Base-by-base conservation (phyloP, 1,140 invertebrate species). In the Conus ventricosus region DNA sequence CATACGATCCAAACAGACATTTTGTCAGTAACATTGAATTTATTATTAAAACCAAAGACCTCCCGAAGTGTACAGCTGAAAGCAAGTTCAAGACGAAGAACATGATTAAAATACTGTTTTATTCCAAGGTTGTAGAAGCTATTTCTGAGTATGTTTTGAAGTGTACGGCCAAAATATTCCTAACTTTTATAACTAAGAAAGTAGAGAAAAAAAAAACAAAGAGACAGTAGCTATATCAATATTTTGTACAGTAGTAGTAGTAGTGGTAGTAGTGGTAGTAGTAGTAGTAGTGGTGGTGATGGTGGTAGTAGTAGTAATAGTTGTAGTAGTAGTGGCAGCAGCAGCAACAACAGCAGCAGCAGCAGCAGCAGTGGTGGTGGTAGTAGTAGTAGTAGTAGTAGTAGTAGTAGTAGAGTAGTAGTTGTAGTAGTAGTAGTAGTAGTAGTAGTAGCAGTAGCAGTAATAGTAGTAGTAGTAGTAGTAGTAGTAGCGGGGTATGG, bases 311-410 rank as follows among this genome's bases (percentile, higher is more conserved):
- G 87, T 60, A 88, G 87, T 88, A 87, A 4, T 86, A 87, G 87
- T 86, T 11, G 39, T 88, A 88, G 87, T 88, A 88, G 39, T 3
- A 39, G 39, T 3, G 3, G 39, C 39, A 39, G 39, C 39, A 39
- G 87, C 75, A 3, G 87, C 86, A 88, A 78, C 51, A 85, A 78
- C 60, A 85, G 87, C 75, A 57, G 87, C 86, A 55, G 83, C 15
- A 87, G 83, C 86, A 13, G 82, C 75, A 87, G 87, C 86, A 88
- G 83, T 86, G 7, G 87, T 88, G 51, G 87, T 86, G 8, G 87
- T 86, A 87, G 87, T 1, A 88, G 87, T 86, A 88, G 87, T 86
- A 88, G 87, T 86, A 87, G 87, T 86, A 87, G 87, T 88, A 87
- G 87, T 71, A 88, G 87, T 87, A 88, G 87, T 71, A 88, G n/a